Evolutionary conservation across 2,888 invertebrate genomes (phyloP).

Genomic region (Acrocyrtus sp.): DNA sequence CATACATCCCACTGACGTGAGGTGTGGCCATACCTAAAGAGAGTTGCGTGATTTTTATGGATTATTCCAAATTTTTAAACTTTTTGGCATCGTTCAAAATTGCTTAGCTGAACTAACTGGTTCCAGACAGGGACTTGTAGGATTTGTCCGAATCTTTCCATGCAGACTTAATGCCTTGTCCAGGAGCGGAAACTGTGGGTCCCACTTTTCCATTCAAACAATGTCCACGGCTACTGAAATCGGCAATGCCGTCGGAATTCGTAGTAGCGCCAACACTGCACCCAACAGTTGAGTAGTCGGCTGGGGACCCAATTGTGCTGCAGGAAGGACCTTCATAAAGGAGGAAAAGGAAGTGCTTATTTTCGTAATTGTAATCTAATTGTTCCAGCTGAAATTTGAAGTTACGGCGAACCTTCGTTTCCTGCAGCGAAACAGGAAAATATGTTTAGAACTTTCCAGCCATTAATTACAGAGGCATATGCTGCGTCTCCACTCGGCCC

Average conservation of each 20-base stretch:
- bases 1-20: conserved; percentile 6
- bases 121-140: conserved; percentile 34
- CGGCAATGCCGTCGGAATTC: neutral
- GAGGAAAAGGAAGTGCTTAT: too few relatives aligned
- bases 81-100: neutral
- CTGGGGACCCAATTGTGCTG: conserved; percentile 21
- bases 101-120: conserved; percentile 16
- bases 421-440: conserved; percentile 9
- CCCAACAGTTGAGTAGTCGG: conserved; percentile 9
- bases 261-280: conserved; percentile 33
- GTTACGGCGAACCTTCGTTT: too few relatives aligned
- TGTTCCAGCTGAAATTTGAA: too few relatives aligned
- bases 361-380: too few relatives aligned
- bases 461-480: neutral
- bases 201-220: neutral
- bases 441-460: conserved; percentile 2
- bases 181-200: conserved; percentile 28
- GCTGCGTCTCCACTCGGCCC: neutral
- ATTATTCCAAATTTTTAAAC: neutral
- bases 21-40: conserved; percentile 15
- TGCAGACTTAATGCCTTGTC: conserved; percentile 12
- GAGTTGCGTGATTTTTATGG: too few relatives aligned
- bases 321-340: conserved; percentile 17
- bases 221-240: conserved; percentile 30
- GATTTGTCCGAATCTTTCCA: neutral